Percentiles rank a stretch among this genome's conserved stretches.
These are phyloP conservation scores for Acanthis flammea DNA, from an alignment of 2,797 vertebrate genomes.

Conservation along the genomic window DNA sequence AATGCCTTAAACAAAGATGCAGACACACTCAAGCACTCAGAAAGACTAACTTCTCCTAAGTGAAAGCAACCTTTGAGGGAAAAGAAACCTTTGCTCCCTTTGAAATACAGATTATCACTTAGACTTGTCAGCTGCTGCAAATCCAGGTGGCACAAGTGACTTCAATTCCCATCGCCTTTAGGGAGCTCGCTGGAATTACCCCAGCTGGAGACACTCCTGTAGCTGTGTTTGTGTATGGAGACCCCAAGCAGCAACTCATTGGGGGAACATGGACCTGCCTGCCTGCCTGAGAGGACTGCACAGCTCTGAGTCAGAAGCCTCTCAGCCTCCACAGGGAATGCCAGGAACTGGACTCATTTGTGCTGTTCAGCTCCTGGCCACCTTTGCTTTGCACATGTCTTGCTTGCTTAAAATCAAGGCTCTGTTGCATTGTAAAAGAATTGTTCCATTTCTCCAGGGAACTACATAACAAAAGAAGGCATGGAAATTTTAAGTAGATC, in stretches of 20 bases:
- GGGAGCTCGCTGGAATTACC: neutral
- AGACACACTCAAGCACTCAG: fast-evolving
- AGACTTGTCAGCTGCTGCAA: neutral
- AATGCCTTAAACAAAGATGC: neutral
- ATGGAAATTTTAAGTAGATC: neutral
- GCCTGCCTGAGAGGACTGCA: neutral
- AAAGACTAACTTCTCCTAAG: neutral
- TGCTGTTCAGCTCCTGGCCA: neutral
- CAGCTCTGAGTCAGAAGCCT: neutral
- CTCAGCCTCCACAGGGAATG: neutral
- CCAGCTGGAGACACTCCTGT: neutral
- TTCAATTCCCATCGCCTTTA: neutral
- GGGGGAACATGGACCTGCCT: fast-evolving
- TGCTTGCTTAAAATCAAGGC: neutral
- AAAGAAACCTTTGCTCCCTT: neutral
- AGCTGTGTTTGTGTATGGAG: neutral
- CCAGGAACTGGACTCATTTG: neutral
- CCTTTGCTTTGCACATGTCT: neutral
- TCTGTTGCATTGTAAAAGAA: neutral
- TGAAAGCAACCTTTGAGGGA: neutral
- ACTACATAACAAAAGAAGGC: neutral
- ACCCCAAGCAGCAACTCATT: neutral
- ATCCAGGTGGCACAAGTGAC: neutral
- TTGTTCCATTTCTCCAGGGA: neutral
- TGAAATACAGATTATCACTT: neutral